A percentile compares a stretch with the other conserved stretches of the same genome.
Evolutionary conservation across 2,113 vertebrate species (phyloP).

Genomic region (Hucho hucho): DNA sequence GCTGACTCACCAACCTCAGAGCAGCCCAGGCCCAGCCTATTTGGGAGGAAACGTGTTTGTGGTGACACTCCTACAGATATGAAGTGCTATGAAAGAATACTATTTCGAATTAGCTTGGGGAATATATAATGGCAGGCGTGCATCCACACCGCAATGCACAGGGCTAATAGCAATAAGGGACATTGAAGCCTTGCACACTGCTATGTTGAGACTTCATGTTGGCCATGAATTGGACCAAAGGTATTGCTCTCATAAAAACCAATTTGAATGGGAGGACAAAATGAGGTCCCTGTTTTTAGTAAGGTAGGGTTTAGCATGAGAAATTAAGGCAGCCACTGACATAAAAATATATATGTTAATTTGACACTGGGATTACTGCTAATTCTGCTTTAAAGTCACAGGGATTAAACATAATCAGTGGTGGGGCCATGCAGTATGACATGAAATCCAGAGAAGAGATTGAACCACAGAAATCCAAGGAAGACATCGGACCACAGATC

Average conservation of each 20-base stretch:
- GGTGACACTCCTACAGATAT: conserved; percentile 28
- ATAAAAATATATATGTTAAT: too few relatives aligned
- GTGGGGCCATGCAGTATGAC: too few relatives aligned
- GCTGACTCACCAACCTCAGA: conserved; percentile 33
- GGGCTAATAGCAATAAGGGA: conserved; percentile 55
- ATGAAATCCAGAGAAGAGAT: too few relatives aligned
- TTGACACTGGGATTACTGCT: too few relatives aligned
- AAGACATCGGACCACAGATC: conserved; percentile 17
- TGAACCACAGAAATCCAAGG: conserved; percentile 45
- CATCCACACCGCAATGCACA: conserved; percentile 12
- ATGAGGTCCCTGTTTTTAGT: conserved; percentile 36
- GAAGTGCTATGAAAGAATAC: conserved; percentile 28
- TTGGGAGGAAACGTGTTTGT: conserved; percentile 26
- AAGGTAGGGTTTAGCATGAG: conserved; percentile 49
- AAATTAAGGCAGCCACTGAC: too few relatives aligned
- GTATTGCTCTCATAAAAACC: conserved; percentile 50
- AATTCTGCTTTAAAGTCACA: too few relatives aligned
- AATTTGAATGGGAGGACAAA: conserved; percentile 37
- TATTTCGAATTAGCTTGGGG: conserved; percentile 57
- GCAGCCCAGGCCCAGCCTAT: conserved; percentile 12
- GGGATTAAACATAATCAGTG: too few relatives aligned
- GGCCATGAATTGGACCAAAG: conserved; percentile 37
- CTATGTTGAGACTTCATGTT: conserved; percentile 20
- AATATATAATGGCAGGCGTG: conserved; percentile 38
- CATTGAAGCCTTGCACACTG: conserved; percentile 34